These are phyloP conservation scores for Thalassoma bifasciatum DNA, from an alignment of 2,113 vertebrate genomes.

Conservation along the genomic window DNA sequence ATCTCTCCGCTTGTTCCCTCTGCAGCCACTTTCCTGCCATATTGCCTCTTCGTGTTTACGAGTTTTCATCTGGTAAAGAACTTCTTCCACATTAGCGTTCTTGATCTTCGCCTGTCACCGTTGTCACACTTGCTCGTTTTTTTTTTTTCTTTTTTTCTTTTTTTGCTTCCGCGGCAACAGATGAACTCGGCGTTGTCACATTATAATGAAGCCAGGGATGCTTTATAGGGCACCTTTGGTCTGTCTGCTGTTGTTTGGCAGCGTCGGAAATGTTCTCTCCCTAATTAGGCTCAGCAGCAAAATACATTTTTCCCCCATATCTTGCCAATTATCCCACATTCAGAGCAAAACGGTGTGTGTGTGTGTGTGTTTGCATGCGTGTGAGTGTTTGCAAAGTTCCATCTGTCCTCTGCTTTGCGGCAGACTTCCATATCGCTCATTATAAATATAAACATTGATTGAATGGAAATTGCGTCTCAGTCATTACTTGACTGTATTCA, in stretches of 20 bases:
- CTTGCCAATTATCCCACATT: conserved; percentile 67
- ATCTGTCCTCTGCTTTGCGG: conserved; percentile 32
- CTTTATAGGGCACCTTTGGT: conserved; percentile 60
- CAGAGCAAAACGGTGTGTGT: conserved; percentile 23
- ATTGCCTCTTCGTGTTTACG: conserved; percentile 13
- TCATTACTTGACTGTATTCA: conserved; percentile 53
- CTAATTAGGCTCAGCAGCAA: conserved; percentile 67
- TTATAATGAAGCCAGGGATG: conserved; percentile 58
- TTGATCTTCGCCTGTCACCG: conserved; percentile 40
- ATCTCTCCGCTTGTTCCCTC: conserved; percentile 4
- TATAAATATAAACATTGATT: conserved; percentile 66
- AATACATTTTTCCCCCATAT: conserved; percentile 35
- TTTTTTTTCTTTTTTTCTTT: too few relatives aligned
- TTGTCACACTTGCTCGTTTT: conserved; percentile 15
- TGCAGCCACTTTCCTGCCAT: conserved; percentile 1
- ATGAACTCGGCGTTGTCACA: conserved; percentile 40
- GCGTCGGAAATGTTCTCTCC: conserved; percentile 63
- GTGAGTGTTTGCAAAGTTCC: conserved; percentile 32
- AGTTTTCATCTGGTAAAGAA: conserved; percentile 40
- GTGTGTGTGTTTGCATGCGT: not conserved
- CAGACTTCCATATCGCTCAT: conserved; percentile 50
- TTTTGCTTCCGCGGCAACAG: conserved; percentile 24
- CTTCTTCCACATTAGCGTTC: conserved; percentile 43
- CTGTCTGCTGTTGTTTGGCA: conserved; percentile 70
- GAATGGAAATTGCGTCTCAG: conserved; percentile 58